Evolutionary conservation across 2,113 vertebrate species (phyloP).

Genomic region (Pavo muticus): DNA sequence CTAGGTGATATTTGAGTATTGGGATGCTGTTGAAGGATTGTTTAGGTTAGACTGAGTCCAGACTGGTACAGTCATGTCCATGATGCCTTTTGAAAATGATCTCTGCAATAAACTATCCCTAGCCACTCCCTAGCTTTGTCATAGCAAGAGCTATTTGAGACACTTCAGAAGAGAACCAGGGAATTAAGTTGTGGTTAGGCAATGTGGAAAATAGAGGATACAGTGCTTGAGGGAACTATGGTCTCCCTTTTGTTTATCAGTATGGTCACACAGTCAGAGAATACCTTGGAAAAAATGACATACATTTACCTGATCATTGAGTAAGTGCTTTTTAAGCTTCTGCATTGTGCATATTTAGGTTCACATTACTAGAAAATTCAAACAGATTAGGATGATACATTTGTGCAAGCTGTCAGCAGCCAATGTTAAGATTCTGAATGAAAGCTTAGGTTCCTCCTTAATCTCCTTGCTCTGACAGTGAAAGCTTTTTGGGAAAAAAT

Average conservation of each 20-base stretch:
- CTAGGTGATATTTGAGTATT: neutral
- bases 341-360: neutral
- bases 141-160: neutral
- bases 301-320: neutral
- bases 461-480: neutral
- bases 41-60: neutral
- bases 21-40: neutral
- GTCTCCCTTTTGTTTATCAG: neutral
- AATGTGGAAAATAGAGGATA: neutral
- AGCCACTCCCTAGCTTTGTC: neutral
- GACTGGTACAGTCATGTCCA: neutral
- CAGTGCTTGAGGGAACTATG: fast-evolving
- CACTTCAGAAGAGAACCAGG: neutral
- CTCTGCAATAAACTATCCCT: neutral
- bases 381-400: neutral
- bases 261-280: fast-evolving
- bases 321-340: neutral
- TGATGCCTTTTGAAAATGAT: neutral
- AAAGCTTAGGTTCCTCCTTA: neutral
- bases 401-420: neutral
- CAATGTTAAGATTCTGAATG: neutral
- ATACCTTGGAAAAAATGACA: fast-evolving
- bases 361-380: neutral
- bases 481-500: neutral
- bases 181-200: neutral